Base-by-base conservation (phyloP, 2,113 vertebrate species). In the Platichthys stellatus region DNA sequence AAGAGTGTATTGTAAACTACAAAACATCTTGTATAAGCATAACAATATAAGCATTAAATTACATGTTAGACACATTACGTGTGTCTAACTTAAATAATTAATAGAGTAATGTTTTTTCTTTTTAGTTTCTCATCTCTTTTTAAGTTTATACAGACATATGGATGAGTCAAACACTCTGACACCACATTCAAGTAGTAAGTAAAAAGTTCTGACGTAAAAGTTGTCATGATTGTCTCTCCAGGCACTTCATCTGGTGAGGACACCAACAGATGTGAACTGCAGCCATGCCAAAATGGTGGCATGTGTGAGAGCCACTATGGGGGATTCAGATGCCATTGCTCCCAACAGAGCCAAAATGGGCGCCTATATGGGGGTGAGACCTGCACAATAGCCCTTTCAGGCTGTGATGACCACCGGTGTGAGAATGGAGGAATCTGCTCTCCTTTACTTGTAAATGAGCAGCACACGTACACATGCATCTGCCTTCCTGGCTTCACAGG, bases 211-310 rank as follows among this genome's bases (percentile, higher is more conserved):
- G 14, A 61, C 20, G 28, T 38, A 9, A 18, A 40, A 15, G 26
- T 31, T 31, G 4, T 31, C 15, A 38, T 3, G 24, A 53, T 79
- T 20, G 43, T 77, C 51, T 62, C 79, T 78, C 10, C 76, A 98
- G 97, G 95, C 53, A 81, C 89, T 51, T 89, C 91, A 72, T 95
- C 93, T 80, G 86, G 94, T 21, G 93, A 95, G 51, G 93, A 94
- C 38, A 1, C 94, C 61, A 82, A 89, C 0, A 94, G 92, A 84
- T 99, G 97, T 87, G 92, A 93, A 64, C 85, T 3, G 8, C 93
- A 94, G 53, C 95, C 96, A 56, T 99, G 97, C 87, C 94, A 94
- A 88, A 97, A 98, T 8, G 95, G 95, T 61, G 96, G 96, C 2
- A 89, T 90, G 4, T 99, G 97, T 88, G 94, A 96, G 81, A 94